Evolutionary conservation across 1,140 invertebrate species (phyloP).

Genomic region (Holotrichia oblita): DNA sequence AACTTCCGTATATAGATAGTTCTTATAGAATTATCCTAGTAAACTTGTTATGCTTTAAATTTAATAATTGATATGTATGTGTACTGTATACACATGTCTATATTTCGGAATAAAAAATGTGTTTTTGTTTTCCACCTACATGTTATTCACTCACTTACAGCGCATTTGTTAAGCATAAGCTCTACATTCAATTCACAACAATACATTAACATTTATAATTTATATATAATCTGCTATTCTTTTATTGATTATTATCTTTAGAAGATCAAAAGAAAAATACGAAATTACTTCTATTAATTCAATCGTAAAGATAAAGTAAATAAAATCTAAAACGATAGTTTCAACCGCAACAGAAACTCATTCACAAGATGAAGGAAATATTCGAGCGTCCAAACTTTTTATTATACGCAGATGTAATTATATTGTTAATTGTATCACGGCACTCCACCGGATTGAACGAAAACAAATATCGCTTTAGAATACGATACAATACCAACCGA

Average conservation of each 20-base stretch:
- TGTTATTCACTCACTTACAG: too few relatives aligned
- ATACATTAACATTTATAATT: too few relatives aligned
- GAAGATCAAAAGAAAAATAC: not conserved
- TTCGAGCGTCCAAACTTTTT: not conserved
- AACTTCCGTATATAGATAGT: too few relatives aligned
- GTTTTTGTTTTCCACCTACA: too few relatives aligned
- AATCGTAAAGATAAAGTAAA: not conserved
- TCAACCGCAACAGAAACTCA: not conserved
- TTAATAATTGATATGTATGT: too few relatives aligned
- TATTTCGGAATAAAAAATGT: too few relatives aligned
- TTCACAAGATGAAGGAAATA: not conserved
- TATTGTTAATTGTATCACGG: conserved; percentile 13
- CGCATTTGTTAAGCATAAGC: too few relatives aligned
- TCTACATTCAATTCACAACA: too few relatives aligned
- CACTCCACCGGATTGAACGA: not conserved
- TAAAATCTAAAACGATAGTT: not conserved
- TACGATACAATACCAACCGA: not conserved
- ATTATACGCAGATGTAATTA: not conserved
- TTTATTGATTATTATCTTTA: not conserved
- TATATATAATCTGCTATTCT: too few relatives aligned
- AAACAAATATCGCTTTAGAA: conserved; percentile 9
- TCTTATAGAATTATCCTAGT: too few relatives aligned
- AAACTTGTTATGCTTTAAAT: too few relatives aligned
- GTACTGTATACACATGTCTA: too few relatives aligned
- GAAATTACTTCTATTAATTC: not conserved